phyloP scores from a whole-genome alignment of 1,140 invertebrate genomes.

The Cydia splendana region DNA sequence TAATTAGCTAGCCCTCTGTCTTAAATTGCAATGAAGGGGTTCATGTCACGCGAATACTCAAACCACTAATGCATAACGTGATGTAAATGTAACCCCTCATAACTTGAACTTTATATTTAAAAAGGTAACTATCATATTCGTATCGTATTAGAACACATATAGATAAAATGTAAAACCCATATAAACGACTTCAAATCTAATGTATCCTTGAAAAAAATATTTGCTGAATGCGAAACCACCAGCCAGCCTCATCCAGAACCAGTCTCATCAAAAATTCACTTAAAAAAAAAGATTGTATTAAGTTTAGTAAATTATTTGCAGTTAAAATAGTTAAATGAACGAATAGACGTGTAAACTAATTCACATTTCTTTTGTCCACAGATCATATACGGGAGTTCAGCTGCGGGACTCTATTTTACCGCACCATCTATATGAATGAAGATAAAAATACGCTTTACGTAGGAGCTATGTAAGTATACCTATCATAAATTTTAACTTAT shows the following conservation, averaged over 20 bases:
- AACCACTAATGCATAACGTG: neutral
- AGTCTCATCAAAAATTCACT: no score
- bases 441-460: constrained; percentile 92
- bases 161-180: no score
- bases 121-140: no score
- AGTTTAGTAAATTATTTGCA: no score
- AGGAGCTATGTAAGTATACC: constrained; percentile 93
- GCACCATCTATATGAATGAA: constrained; percentile 93
- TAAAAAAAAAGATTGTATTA: no score
- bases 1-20: constrained; percentile 47
- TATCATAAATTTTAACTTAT: constrained; percentile 16
- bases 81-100: neutral
- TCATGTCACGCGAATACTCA: constrained; percentile 42
- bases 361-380: constrained; percentile 82
- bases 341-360: neutral
- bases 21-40: constrained; percentile 48
- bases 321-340: no score
- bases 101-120: neutral
- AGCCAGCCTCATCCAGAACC: no score
- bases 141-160: no score
- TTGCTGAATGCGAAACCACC: no score
- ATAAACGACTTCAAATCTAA: no score
- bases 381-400: constrained; percentile 95
- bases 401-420: constrained; percentile 93
- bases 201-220: no score